Conservation (phyloP, 2,888 invertebrate genomes). For the Maniola hyperantus region DNA sequence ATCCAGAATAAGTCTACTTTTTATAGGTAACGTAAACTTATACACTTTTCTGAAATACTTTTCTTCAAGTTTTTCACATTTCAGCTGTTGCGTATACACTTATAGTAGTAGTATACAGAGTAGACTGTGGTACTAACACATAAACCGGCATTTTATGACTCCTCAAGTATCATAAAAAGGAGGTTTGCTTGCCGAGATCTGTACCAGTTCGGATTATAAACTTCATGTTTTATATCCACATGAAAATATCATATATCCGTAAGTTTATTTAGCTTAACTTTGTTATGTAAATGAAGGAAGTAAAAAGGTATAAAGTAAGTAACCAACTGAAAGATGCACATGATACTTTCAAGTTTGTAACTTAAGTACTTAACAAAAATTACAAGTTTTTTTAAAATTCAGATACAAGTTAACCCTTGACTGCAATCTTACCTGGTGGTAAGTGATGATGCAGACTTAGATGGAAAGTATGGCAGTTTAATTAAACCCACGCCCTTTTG, state of each 20-base stretch:
- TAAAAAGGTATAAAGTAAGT: conserved; percentile 11
- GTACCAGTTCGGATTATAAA: conserved; percentile 37
- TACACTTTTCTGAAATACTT: neutral
- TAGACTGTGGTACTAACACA: conserved; percentile 50
- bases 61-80: conserved; percentile 33
- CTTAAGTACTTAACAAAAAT: too few relatives aligned
- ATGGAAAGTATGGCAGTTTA: too few relatives aligned
- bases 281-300: neutral
- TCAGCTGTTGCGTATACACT: conserved; percentile 42
- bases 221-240: conserved; percentile 34
- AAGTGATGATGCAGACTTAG: too few relatives aligned
- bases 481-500: too few relatives aligned
- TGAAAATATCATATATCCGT: conserved; percentile 31
- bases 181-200: conserved; percentile 46
- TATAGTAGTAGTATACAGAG: too few relatives aligned
- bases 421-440: too few relatives aligned
- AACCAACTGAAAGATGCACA: too few relatives aligned
- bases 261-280: conserved; percentile 10
- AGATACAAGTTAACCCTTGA: too few relatives aligned
- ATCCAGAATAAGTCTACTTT: neutral
- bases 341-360: too few relatives aligned
- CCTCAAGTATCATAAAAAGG: conserved; percentile 53
- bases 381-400: too few relatives aligned
- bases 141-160: conserved; percentile 64
- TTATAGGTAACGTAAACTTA: neutral